Percentiles rank a stretch among this genome's conserved stretches.
Evolutionary conservation across 35 echinoderm and acorn worm species (phyloP).

Genomic region (Ptychodera flava): DNA sequence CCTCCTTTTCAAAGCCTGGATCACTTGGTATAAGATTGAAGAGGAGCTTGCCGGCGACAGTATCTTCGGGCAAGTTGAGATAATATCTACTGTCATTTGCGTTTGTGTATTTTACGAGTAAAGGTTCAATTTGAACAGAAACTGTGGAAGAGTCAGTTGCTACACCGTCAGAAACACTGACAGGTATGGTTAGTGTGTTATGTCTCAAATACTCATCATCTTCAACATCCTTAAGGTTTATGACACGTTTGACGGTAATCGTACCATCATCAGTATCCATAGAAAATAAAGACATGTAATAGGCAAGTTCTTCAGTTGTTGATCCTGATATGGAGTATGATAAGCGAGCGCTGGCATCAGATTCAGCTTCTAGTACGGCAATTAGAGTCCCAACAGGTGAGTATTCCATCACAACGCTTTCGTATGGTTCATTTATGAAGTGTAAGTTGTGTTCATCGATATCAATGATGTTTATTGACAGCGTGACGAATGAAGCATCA

Average conservation of each 20-base stretch:
- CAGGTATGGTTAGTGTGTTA: not conserved
- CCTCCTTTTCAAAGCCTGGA: no score
- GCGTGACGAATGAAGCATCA: not conserved
- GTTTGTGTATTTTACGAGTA: not conserved
- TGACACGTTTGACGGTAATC: not conserved
- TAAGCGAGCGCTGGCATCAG: not conserved
- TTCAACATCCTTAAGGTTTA: not conserved
- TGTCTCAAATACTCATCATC: not conserved
- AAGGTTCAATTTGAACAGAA: not conserved
- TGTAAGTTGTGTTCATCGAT: not conserved
- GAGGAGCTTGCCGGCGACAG: not conserved
- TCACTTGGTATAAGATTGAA: not conserved
- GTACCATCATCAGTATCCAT: not conserved
- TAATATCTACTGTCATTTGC: not conserved
- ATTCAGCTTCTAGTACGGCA: not conserved
- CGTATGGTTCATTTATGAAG: not conserved
- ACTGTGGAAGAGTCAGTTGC: not conserved
- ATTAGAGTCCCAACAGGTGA: not conserved
- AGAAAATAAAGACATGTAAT: not conserved
- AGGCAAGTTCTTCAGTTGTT: not conserved
- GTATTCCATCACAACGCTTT: not conserved
- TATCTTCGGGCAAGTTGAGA: not conserved
- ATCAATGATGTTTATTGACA: not conserved
- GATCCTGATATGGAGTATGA: not conserved
- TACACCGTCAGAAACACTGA: not conserved